Evolutionary conservation across 1,140 invertebrate genomes (phyloP).

Genomic region (Myzus persicae): DNA sequence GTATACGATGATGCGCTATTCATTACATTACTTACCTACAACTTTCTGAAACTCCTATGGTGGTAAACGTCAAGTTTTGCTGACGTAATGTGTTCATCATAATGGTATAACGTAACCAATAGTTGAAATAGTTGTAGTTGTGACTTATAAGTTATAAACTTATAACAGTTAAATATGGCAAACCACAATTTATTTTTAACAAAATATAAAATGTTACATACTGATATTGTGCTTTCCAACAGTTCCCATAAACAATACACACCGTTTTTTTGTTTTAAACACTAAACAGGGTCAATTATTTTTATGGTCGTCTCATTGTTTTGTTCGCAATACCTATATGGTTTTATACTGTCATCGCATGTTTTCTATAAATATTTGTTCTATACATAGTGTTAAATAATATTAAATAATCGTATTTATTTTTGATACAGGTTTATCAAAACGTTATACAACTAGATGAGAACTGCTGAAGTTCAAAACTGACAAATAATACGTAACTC

Average conservation of each 20-base stretch:
- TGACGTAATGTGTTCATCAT: background rate
- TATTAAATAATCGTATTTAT: background rate
- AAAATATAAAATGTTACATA: background rate
- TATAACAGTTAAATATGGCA: background rate
- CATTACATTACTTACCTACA: background rate
- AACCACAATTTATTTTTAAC: background rate
- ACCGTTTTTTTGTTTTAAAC: background rate
- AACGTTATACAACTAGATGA: too few relatives aligned
- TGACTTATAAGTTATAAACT: too few relatives aligned
- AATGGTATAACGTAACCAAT: background rate
- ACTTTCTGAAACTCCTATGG: background rate
- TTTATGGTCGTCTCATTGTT: background rate
- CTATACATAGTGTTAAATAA: background rate
- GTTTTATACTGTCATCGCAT: background rate
- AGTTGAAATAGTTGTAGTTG: background rate
- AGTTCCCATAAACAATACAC: background rate
- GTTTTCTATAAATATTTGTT: background rate
- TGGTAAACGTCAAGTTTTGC: background rate
- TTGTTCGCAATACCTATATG: background rate
- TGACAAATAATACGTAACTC: background rate
- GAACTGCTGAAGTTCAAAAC: too few relatives aligned
- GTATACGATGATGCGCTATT: background rate
- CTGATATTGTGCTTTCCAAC: background rate
- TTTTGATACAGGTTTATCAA: background rate
- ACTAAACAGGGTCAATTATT: background rate